Evolutionary conservation across 2,888 invertebrate genomes (phyloP).

Genomic region (Yponomeuta malinellus): DNA sequence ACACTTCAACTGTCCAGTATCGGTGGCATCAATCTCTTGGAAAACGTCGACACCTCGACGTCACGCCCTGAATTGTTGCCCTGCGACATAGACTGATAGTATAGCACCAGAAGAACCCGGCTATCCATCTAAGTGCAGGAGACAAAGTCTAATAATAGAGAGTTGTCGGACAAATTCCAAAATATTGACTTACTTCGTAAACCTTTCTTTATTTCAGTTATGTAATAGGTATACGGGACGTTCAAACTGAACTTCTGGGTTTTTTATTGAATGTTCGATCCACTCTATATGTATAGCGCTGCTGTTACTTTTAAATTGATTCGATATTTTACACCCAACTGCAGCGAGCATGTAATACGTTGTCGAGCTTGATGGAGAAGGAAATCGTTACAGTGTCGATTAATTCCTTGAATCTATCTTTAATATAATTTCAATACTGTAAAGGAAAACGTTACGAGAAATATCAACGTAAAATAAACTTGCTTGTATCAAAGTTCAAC

Average conservation of each 20-base stretch:
- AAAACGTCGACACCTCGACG: constrained; percentile 32
- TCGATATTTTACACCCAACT: constrained; percentile 11
- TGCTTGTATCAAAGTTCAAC: too few relatives aligned
- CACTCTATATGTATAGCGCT: constrained; percentile 12
- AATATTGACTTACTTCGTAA: not conserved
- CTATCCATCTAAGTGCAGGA: not conserved
- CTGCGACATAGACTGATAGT: not conserved
- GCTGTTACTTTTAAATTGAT: constrained; percentile 14
- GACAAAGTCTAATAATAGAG: too few relatives aligned
- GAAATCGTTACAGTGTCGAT: not conserved
- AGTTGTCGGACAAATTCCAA: too few relatives aligned
- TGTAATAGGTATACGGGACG: not conserved
- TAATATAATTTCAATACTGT: not conserved
- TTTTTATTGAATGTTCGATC: not conserved
- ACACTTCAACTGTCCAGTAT: constrained; percentile 25
- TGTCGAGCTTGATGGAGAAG: not conserved
- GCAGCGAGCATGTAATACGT: not conserved
- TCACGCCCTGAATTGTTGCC: constrained; percentile 11
- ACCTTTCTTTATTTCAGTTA: too few relatives aligned
- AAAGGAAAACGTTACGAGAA: too few relatives aligned
- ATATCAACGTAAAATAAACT: too few relatives aligned
- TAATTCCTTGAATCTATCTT: not conserved
- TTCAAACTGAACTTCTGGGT: not conserved
- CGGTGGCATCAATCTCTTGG: constrained; percentile 37
- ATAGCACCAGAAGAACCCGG: not conserved